Conservation (phyloP, 1,140 invertebrate species). For the Leptestheria dahalacensis region DNA sequence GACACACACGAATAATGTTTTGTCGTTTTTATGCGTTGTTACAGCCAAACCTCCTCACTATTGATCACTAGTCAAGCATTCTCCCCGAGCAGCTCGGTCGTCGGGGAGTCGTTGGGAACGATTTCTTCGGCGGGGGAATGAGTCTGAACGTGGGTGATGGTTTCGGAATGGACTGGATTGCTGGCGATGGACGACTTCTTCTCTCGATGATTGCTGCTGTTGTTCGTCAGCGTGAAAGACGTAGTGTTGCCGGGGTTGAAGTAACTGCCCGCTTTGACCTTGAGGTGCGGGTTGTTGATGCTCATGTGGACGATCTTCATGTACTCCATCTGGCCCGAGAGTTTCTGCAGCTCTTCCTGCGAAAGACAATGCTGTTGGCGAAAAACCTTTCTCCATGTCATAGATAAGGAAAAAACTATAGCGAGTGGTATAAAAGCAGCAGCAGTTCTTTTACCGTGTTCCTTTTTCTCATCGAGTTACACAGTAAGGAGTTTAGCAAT, state of each 20-base stretch:
- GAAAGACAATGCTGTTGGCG: neutral
- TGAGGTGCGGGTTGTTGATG: conserved; percentile 72
- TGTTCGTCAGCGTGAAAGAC: neutral
- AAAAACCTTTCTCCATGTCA: neutral
- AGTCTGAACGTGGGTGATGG: neutral
- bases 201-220: neutral
- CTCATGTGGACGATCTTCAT: conserved; percentile 88
- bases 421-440: too few species aligned
- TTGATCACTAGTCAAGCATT: conserved; percentile 32
- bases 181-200: neutral
- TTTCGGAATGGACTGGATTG: neutral
- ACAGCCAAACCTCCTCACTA: conserved; percentile 27
- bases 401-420: neutral
- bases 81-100: conserved; percentile 31
- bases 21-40: conserved; percentile 8
- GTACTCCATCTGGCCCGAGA: conserved; percentile 78
- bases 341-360: conserved; percentile 74
- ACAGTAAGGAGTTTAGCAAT: conserved; percentile 16
- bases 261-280: conserved; percentile 62
- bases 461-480: conserved; percentile 5
- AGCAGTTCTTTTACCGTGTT: neutral
- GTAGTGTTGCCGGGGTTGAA: conserved; percentile 41
- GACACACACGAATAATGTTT: too few species aligned
- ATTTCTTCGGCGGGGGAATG: conserved; percentile 2
- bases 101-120: conserved; percentile 17